Evolutionary conservation across 2,113 vertebrate genomes (phyloP), one percentile per base, ranked within the genome.

Genomic region (Megaleporinus macrocephalus): DNA sequence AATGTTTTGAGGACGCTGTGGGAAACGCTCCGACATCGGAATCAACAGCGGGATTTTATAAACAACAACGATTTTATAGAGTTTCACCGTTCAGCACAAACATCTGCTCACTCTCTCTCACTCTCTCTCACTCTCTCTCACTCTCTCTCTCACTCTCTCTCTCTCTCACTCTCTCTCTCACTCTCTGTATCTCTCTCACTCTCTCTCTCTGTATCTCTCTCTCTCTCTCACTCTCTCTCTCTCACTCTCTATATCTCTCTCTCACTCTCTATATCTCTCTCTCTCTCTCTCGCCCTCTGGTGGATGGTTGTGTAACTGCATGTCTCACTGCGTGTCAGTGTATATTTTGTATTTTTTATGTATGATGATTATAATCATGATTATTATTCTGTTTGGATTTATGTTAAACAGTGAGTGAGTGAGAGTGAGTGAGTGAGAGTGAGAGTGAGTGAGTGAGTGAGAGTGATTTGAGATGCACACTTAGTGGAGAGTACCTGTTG

Each of bases 281-380:
- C 36, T 36, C 36, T 3, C 36, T 36, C 36, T 36, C 36, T 36
- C 36, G 36, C 36, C 7, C 36, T 36, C 36, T 36, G 88, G 89
- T 90, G 91, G 92, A 90, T 88, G 88, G 90, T 89, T 92, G 91
- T 93, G 89, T 89, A 87, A 88, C 74, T 93, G 92, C 92, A 93
- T 93, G 92, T 92, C 84, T 91, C 90, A 90, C 91, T 90, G 90
- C 89, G 90, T 90, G 90, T 91, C 86, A 93, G 92, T 95, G 87
- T 85, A 4, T 61, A 61, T 61, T 61, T 61, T 61, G n/a, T 85
- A 78, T 87, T 82, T 70, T 81, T 85, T 88, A 78, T 22, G n/a
- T n/a, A 15, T 51, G 27, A 65, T 66, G 41, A 78, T 78, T 53
- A 78, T 65, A 30, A 79, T 75, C 49, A 73, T 26, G 61, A 81